Base-by-base conservation (phyloP, 1,140 invertebrate species). In the Drosophila yakuba region DNA sequence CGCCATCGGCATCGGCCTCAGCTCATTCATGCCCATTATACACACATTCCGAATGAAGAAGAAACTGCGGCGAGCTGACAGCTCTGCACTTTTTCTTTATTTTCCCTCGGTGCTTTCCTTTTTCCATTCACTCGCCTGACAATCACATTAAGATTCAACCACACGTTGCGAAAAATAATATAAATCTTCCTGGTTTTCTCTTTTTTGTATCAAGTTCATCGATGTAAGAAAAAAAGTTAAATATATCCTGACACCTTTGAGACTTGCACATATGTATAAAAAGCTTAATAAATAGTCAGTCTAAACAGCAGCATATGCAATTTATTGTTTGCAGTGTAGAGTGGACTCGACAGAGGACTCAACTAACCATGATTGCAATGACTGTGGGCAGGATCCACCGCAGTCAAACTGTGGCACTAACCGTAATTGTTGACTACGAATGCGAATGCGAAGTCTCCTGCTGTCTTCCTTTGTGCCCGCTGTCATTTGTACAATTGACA, bases 341-440 rank as follows among this genome's bases (percentile, higher is more conserved):
- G 17, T 50, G 68, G 66, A 71, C 68, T 41, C 56, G 36, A 36
- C 38, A 45, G 51, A 72, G 39, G 28, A 69, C 63, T 68, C 50
- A 61, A 69, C 62, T 77, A 77, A 77, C 78, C 74, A 80, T 75
- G 71, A 80, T 58, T 80, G 74, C 74, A 77, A 51, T 55, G 64
- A 66, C 63, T 71, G 71, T 43, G 59, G 57, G 36, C 44, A 43
- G 58, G 44, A 77, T 43, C 56, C 51, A 23, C 39, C 73, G 51
- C 78, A 86, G 81, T 86, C 81, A 85, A 85, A 85, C 81, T 86
- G 81, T 85, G 81, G 82, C 81, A 85, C 81, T 85, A 85, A 86
- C 67, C 74, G 82, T 86, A 85, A 85, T 85, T 85, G 81, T 85
- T 81, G 82, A 74, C 78, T 86, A 69, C 66, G 81, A 68, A 73